Evolutionary conservation across 2,113 vertebrate species (phyloP), one percentile per base, ranked within the genome.

Genomic region (Aegithalos caudatus): DNA sequence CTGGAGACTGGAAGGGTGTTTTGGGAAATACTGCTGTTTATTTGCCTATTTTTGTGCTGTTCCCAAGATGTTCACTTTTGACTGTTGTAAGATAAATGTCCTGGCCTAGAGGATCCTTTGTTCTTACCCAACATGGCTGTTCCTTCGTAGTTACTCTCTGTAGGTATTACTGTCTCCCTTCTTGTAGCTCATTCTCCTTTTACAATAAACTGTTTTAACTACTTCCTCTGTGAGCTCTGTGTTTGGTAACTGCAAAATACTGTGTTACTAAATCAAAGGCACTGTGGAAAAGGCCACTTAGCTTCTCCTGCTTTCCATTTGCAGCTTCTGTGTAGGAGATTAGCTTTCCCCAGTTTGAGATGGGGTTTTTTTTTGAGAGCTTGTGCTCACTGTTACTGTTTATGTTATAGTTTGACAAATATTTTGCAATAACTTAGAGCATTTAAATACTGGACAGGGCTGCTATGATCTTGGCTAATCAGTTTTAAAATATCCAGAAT

Each of bases 381-480:
- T 78, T 81, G 14, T 79, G 21, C 51, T 88, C 11, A 10, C 31
- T 74, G 44, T 73, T 85, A 35, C 45, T 66, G 11, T 69, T 71
- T 38, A n/a, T 29, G 5, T 79, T 82, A 47, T 3, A 44, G 16
- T 60, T 77, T 67, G 48, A 31, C 14, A 80, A 72, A 66, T 44
- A 29, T 12, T 66, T 42, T 45, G 27, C 22, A 54, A 15, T 72
- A 58, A 58, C 18, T 79, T 60, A 24, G 2, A 37, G 29, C 56
- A 28, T 33, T 69, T 85, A 44, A 58, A 47, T 93, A 50, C 61
- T 60, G 78, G 20, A 28, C 15, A 64, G 44, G 29, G 35, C 25
- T 0, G 0, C 37, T 84, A 5, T 1, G 8, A 12, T 73, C 23
- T 22, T 69, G 29, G 6, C 62, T 73, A 25, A 58, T 42, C 29